These are phyloP conservation scores for Aplysia californica DNA, from an alignment of 1,140 invertebrate genomes.

Conservation along the genomic window DNA sequence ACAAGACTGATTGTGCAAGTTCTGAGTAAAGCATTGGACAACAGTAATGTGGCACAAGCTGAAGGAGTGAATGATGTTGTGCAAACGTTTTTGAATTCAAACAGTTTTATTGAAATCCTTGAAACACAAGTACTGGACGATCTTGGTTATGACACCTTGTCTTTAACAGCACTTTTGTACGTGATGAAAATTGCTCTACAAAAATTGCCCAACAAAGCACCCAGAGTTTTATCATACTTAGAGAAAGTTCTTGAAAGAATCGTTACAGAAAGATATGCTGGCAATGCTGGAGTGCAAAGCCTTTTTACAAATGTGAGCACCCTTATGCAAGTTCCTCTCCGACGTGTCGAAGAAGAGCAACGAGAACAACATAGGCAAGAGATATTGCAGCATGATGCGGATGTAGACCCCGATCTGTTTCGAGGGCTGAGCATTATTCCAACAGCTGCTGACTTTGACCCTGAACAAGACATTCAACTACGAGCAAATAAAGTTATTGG, in stretches of 20 bases:
- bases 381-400: background rate
- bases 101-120: background rate
- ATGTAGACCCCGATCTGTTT: conserved; percentile 40
- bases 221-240: background rate
- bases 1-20: background rate
- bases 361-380: background rate
- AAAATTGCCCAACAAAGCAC: background rate
- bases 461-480: conserved; percentile 66
- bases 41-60: background rate
- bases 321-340: background rate
- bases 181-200: background rate
- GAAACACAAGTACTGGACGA: background rate
- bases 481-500: conserved; percentile 74
- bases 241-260: background rate
- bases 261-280: background rate
- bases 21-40: background rate
- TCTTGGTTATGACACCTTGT: background rate
- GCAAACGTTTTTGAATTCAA: background rate
- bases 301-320: background rate
- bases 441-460: conserved; percentile 47
- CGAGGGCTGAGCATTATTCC: conserved; percentile 59
- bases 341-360: background rate
- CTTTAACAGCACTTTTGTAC: background rate
- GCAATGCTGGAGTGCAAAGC: background rate
- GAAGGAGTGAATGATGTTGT: conserved; percentile 9